Percentiles rank a stretch among this genome's conserved stretches.
phyloP scores from a whole-genome alignment of 2,797 vertebrate genomes.

The Squalus acanthias region DNA sequence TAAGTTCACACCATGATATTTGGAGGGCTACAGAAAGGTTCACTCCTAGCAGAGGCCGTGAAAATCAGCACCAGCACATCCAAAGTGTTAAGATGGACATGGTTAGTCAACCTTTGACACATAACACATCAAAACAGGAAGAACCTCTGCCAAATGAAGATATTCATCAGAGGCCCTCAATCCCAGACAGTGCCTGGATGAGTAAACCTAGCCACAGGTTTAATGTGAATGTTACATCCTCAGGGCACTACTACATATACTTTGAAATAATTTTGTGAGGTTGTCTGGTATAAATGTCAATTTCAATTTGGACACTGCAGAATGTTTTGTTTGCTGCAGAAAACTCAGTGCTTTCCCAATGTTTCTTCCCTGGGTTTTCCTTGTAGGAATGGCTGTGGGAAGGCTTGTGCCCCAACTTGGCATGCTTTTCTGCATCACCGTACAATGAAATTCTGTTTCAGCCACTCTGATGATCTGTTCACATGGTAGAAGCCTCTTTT shows the following conservation, averaged over 20 bases:
- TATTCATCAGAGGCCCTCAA: neutral
- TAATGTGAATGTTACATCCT: neutral
- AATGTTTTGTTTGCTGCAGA: neutral
- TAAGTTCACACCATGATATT: neutral
- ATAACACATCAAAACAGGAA: neutral
- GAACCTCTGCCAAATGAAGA: neutral
- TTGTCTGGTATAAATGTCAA: neutral
- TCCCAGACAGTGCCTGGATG: neutral
- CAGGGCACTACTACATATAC: neutral
- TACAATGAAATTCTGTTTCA: conserved; percentile 3
- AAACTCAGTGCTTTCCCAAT: neutral
- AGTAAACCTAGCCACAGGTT: neutral
- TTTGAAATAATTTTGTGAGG: neutral
- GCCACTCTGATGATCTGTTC: neutral
- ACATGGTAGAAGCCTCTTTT: neutral
- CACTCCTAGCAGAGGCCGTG: neutral
- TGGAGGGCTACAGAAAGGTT: neutral
- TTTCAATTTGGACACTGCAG: too few species aligned
- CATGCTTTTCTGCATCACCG: neutral
- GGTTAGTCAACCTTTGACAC: neutral
- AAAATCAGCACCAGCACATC: neutral
- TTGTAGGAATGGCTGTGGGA: neutral
- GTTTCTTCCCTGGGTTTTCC: neutral
- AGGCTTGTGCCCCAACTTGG: neutral
- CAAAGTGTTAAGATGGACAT: neutral